Conservation (phyloP, 2,797 vertebrate species). For the Protosalanx chinensis region DNA sequence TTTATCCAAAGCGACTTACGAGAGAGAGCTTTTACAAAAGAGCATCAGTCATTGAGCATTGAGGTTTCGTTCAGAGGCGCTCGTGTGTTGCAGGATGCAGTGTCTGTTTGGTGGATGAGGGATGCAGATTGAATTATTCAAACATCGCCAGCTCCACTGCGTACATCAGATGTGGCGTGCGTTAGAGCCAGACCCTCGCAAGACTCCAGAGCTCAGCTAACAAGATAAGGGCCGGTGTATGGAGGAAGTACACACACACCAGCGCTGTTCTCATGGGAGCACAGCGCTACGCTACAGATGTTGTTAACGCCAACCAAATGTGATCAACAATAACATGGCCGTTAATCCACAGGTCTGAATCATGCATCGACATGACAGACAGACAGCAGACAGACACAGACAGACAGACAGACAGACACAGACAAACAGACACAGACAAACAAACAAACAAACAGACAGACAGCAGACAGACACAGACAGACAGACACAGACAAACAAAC, state of each 20-base stretch:
- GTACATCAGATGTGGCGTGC: slow-evolving; percentile 49
- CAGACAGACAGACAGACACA: too few relatives aligned
- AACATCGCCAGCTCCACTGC: slow-evolving; percentile 54
- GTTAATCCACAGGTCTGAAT: slow-evolving; percentile 54
- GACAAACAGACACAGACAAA: too few relatives aligned
- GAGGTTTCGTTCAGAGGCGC: slow-evolving; percentile 4
- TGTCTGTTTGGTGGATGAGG: slow-evolving; percentile 33
- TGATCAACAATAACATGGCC: slow-evolving; percentile 52
- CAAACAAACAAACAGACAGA: too few relatives aligned
- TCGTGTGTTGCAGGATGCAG: slow-evolving; percentile 12
- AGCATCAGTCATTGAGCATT: too few relatives aligned
- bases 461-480: too few relatives aligned
- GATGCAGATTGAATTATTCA: slow-evolving; percentile 53
- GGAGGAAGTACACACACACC: slow-evolving; percentile 55
- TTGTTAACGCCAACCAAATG: slow-evolving; percentile 51
- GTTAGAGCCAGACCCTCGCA: slow-evolving; percentile 52
- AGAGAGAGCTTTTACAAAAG: too few relatives aligned
- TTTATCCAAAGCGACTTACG: too few relatives aligned
- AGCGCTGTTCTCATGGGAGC: slow-evolving; percentile 63
- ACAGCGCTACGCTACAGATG: slow-evolving; percentile 57
- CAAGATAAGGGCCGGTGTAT: slow-evolving; percentile 48
- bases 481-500: too few relatives aligned
- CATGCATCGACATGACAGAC: neutral
- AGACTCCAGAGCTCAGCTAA: slow-evolving; percentile 51
- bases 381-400: neutral